Conservation (phyloP, 2,888 invertebrate species). For the Teleiodes luculella region DNA sequence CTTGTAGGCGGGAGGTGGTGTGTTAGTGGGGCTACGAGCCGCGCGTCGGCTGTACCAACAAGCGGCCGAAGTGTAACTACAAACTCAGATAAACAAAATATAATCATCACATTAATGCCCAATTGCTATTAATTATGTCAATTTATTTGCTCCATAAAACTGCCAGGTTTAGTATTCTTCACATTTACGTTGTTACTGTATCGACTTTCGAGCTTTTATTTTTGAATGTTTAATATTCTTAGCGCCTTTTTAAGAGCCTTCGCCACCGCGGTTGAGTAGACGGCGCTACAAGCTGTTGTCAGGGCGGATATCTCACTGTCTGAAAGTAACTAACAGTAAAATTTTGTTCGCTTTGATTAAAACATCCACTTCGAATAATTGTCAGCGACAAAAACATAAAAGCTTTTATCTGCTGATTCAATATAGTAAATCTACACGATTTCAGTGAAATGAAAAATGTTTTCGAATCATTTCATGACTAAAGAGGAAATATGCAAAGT, state of each 20-base stretch:
- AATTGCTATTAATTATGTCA: too few species aligned
- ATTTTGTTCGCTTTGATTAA: constrained; percentile 57
- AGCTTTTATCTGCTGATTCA: not conserved
- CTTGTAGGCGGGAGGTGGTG: constrained; percentile 31
- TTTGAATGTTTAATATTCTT: not conserved
- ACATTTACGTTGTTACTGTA: not conserved
- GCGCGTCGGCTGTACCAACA: not conserved
- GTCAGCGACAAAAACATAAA: constrained; percentile 44
- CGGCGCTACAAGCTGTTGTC: constrained; percentile 24
- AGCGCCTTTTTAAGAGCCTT: constrained; percentile 14
- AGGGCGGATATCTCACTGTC: constrained; percentile 29
- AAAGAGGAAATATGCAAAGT: constrained; percentile 15
- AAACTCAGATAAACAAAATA: too few species aligned
- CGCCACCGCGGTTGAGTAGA: too few species aligned
- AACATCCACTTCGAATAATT: constrained; percentile 46
- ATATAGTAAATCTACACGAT: not conserved
- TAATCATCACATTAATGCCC: too few species aligned
- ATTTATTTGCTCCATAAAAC: too few species aligned
- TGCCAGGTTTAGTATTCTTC: too few species aligned
- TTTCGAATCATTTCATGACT: not conserved
- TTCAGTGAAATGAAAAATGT: not conserved
- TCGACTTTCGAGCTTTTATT: too few species aligned
- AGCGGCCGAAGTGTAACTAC: too few species aligned
- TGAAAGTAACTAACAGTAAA: constrained; percentile 40
- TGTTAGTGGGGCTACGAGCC: constrained; percentile 26